A percentile compares a stretch with the other conserved stretches of the same genome.
Evolutionary conservation across 2,113 vertebrate genomes (phyloP).

Genomic region (Phoxinus phoxinus): DNA sequence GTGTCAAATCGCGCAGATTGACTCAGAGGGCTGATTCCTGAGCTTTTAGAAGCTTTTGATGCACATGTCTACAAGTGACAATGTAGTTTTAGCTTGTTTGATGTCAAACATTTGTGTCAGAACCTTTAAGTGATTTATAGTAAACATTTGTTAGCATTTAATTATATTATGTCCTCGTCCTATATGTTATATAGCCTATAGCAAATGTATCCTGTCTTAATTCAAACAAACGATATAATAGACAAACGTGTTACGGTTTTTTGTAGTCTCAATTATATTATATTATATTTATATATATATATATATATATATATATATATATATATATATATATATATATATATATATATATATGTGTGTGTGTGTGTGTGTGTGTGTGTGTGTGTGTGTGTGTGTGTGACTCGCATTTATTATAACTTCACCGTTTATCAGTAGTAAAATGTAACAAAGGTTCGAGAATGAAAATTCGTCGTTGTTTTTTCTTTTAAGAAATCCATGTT

Average conservation of each 20-base stretch:
- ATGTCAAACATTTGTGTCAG: neutral
- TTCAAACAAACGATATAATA: neutral
- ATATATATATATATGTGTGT: neutral
- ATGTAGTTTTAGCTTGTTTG: neutral
- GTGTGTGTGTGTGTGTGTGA: too few species aligned
- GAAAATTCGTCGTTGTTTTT: neutral
- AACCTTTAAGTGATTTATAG: neutral
- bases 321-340: neutral
- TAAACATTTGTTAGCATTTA: neutral
- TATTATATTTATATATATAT: neutral
- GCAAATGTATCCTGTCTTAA: neutral
- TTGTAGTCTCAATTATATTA: neutral
- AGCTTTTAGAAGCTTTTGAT: neutral
- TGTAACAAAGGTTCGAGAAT: neutral
- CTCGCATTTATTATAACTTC: neutral
- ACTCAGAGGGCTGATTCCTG: neutral
- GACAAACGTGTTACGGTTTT: neutral
- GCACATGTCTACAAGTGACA: neutral
- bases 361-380: too few species aligned
- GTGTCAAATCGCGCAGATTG: neutral
- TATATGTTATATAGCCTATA: neutral
- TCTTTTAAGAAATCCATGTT: conserved; percentile 1
- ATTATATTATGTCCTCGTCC: neutral
- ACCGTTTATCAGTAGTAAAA: neutral
- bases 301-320: neutral